Conservation (phyloP, 2,797 vertebrate species). For the Rhadinocentrus ornatus region DNA sequence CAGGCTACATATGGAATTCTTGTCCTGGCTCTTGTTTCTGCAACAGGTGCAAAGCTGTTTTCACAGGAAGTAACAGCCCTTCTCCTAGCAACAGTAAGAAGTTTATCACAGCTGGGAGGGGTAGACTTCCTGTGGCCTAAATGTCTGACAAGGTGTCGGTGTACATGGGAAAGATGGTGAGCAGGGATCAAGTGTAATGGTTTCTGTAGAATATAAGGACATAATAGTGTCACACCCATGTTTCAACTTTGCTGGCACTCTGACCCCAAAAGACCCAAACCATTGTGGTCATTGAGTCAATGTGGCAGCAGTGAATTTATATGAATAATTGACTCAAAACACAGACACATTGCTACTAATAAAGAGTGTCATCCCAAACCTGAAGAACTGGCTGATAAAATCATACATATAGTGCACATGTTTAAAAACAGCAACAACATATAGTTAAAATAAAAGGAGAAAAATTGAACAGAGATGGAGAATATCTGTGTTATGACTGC, state of each 20-base stretch:
- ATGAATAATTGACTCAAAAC: not conserved
- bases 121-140: constrained; percentile 57
- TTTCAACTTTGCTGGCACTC: not conserved
- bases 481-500: constrained; percentile 61
- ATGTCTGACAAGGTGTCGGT: constrained; percentile 39
- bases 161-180: constrained; percentile 46
- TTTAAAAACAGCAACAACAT: constrained; percentile 6
- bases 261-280: not conserved
- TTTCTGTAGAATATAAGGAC: not conserved
- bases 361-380: constrained; percentile 20
- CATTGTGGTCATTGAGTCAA: constrained; percentile 32
- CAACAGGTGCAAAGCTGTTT: constrained; percentile 72
- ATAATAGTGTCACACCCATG: not conserved
- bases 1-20: constrained; percentile 51
- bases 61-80: constrained; percentile 54
- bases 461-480: constrained; percentile 6
- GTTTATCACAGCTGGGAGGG: constrained; percentile 53
- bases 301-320: constrained; percentile 15
- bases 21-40: constrained; percentile 54
- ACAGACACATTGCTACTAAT: constrained; percentile 9
- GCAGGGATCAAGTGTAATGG: constrained; percentile 3
- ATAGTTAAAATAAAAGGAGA: constrained; percentile 14
- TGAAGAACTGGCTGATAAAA: not conserved
- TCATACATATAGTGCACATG: not conserved
- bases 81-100: constrained; percentile 67